A percentile compares a stretch with the other conserved stretches of the same genome.
These are phyloP conservation scores for Mesorhabditis belari DNA, from an alignment of 2,888 invertebrate genomes.

Conservation along the genomic window DNA sequence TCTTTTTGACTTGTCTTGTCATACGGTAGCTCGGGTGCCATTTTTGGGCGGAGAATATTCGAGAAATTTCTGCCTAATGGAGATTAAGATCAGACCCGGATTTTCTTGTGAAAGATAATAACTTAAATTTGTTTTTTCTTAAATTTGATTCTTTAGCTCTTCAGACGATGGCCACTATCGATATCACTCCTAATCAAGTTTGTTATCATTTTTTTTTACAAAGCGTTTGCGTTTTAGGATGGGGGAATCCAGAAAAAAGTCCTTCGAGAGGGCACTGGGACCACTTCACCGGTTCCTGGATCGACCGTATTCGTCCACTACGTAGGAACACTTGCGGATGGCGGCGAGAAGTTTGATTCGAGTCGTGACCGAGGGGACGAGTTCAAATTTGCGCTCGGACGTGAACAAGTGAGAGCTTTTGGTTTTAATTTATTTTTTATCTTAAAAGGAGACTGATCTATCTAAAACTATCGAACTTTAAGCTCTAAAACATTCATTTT, in stretches of 20 bases:
- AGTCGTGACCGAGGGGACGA: conserved; percentile 75
- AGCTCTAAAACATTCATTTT: background rate
- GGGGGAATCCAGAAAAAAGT: conserved; percentile 75
- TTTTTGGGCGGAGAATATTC: too few relatives aligned
- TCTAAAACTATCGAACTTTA: background rate
- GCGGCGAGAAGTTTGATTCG: conserved; percentile 86
- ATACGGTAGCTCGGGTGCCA: too few relatives aligned
- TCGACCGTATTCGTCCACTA: conserved; percentile 68
- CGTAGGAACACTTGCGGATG: conserved; percentile 76
- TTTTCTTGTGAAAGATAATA: too few relatives aligned
- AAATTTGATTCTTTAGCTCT: too few relatives aligned
- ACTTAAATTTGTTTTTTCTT: too few relatives aligned
- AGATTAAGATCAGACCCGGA: too few relatives aligned
- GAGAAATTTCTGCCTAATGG: too few relatives aligned
- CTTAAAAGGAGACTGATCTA: background rate
- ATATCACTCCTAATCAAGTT: conserved; percentile 25
- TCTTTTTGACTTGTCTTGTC: too few relatives aligned
- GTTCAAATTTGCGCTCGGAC: conserved; percentile 79
- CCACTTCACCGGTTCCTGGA: conserved; percentile 31
- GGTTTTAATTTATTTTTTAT: background rate
- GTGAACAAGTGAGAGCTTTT: conserved; percentile 62
- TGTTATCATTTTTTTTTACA: background rate
- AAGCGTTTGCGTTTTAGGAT: conserved; percentile 63
- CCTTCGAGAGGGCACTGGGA: conserved; percentile 65
- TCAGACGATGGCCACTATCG: conserved; percentile 11